phyloP scores from a whole-genome alignment of 2,888 invertebrate genomes.

The Leptothorax acervorum region DNA sequence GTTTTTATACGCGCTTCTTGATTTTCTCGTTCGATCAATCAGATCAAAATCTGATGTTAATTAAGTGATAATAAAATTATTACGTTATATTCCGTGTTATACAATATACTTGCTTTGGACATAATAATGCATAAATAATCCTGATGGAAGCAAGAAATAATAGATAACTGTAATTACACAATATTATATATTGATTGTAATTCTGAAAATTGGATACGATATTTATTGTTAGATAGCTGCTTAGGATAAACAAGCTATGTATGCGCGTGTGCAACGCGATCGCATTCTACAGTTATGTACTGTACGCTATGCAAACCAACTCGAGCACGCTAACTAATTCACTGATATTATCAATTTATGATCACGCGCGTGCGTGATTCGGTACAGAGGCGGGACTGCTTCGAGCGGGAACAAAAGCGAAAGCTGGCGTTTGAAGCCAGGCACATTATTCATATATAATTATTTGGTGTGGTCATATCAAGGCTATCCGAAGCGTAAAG shows the following conservation, averaged over 20 bases:
- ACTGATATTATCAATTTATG: constrained; percentile 48
- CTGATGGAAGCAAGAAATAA: background rate
- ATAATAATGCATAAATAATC: background rate
- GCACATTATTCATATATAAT: constrained; percentile 15
- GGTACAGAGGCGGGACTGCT: constrained; percentile 33
- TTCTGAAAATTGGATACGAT: background rate
- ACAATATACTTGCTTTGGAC: background rate
- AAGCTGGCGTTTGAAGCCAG: constrained; percentile 18
- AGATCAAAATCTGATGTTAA: background rate
- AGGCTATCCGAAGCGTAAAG: constrained; percentile 24
- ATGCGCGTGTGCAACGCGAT: constrained; percentile 12
- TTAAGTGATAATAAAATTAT: background rate
- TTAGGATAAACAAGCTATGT: background rate
- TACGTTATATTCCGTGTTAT: background rate
- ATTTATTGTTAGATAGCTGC: background rate
- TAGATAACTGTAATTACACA: background rate
- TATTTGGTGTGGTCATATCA: constrained; percentile 18
- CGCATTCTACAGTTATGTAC: constrained; percentile 26
- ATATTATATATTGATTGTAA: constrained; percentile 4
- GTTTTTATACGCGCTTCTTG: background rate
- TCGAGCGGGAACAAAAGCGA: constrained; percentile 43
- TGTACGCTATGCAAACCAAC: constrained; percentile 35
- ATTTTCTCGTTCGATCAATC: background rate
- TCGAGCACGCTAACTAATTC: constrained; percentile 27
- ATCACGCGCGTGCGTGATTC: constrained; percentile 41